Conservation (phyloP, 2,888 invertebrate species). For the Aphidius colemani region DNA sequence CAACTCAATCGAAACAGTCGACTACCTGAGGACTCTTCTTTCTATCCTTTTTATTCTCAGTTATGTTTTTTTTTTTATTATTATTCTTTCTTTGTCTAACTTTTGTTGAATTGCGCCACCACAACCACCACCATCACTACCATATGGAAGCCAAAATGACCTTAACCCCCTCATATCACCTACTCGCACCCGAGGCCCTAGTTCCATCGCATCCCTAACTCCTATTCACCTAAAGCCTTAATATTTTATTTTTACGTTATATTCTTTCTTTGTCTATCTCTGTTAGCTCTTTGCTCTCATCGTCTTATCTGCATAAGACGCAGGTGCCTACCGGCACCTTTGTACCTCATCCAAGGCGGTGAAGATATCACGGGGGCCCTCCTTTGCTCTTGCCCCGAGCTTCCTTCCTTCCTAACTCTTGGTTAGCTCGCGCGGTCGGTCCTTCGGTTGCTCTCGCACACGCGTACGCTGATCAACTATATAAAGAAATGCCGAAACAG, state of each 20-base stretch:
- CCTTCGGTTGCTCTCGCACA: background rate
- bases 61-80: no score
- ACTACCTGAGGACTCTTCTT: slow-evolving; percentile 32
- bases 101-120: slow-evolving; percentile 1
- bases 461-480: slow-evolving; percentile 1
- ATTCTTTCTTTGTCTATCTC: slow-evolving; percentile 5
- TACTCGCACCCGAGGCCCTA: background rate
- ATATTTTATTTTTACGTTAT: slow-evolving; percentile 1
- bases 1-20: slow-evolving; percentile 34
- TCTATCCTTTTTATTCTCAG: background rate
- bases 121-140: background rate
- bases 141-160: slow-evolving; percentile 34
- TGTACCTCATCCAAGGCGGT: slow-evolving; percentile 35
- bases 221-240: no score
- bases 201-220: no score
- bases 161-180: slow-evolving; percentile 41
- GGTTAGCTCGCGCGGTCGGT: no score
- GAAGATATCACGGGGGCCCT: slow-evolving; percentile 36
- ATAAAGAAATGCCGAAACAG: slow-evolving; percentile 21
- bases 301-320: slow-evolving; percentile 57
- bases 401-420: slow-evolving; percentile 18
- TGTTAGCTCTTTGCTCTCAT: background rate
- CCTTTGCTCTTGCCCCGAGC: slow-evolving; percentile 15
- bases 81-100: no score
- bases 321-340: slow-evolving; percentile 57